These are phyloP conservation scores for Pandemis cinnamomeana DNA, from an alignment of 2,888 invertebrate species.

Conservation along the genomic window DNA sequence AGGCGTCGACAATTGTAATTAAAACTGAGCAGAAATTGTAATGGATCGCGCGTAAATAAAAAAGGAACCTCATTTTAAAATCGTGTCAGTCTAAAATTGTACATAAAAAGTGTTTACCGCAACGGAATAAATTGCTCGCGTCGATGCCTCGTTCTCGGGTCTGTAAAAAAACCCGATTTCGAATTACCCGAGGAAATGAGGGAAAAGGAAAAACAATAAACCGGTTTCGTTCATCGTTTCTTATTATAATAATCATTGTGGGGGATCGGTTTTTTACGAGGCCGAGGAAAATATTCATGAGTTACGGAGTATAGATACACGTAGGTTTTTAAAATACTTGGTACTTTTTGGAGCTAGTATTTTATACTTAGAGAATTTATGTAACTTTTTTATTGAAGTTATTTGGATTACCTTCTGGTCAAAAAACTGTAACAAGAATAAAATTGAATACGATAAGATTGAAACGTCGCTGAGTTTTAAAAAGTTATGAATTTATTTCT, in stretches of 20 bases:
- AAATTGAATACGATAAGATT: no score
- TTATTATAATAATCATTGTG: constrained; percentile 44
- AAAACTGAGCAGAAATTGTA: no score
- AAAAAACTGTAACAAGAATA: no score
- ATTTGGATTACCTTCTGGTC: no score
- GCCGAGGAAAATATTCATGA: constrained; percentile 39
- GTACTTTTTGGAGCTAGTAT: constrained; percentile 25
- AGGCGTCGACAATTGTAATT: no score
- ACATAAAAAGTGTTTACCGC: constrained; percentile 5
- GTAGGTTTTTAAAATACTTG: constrained; percentile 12
- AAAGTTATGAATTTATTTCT: no score
- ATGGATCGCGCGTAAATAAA: not conserved
- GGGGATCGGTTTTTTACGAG: constrained; percentile 41
- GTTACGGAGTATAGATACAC: constrained; percentile 14
- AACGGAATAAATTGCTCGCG: constrained; percentile 11
- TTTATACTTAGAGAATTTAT: not conserved
- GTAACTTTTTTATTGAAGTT: no score
- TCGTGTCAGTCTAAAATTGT: not conserved
- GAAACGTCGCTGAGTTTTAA: no score
- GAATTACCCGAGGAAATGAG: constrained; percentile 38
- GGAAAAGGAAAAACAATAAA: constrained; percentile 41
- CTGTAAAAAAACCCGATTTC: constrained; percentile 32
- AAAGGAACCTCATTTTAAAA: not conserved
- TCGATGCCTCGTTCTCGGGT: constrained; percentile 4
- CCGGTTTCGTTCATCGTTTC: constrained; percentile 39